Percentiles rank a stretch among this genome's conserved stretches.
phyloP scores from a whole-genome alignment of 2,888 invertebrate genomes.

The Lissocephala sabroskyi region DNA sequence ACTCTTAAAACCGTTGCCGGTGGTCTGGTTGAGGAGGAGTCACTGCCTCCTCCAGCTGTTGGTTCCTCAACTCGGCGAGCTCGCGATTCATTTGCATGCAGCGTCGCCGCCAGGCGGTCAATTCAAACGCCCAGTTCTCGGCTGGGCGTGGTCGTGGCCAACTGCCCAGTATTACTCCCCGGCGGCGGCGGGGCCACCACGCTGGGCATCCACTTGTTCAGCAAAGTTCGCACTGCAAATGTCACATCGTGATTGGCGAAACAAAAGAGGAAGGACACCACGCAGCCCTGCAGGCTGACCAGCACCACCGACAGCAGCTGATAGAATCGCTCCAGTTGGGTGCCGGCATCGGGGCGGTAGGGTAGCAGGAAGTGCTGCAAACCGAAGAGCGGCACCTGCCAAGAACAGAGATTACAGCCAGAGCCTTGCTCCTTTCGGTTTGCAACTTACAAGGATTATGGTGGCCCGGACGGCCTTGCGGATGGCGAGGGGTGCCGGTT shows the following conservation, averaged over 20 bases:
- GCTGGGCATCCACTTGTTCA: constrained; percentile 71
- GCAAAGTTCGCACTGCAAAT: constrained; percentile 73
- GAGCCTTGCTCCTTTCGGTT: no score
- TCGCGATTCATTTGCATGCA: constrained; percentile 12
- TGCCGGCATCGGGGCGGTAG: constrained; percentile 76
- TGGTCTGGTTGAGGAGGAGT: no score
- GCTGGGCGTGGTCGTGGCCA: constrained; percentile 72
- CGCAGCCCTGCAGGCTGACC: constrained; percentile 82
- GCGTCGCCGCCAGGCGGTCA: not conserved
- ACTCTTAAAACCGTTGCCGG: no score
- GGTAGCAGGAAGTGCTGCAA: constrained; percentile 82
- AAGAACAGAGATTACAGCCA: no score
- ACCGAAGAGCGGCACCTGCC: constrained; percentile 81
- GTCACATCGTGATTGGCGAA: constrained; percentile 85
- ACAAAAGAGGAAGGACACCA: constrained; percentile 81
- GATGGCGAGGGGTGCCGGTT: constrained; percentile 76
- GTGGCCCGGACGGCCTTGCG: constrained; percentile 81
- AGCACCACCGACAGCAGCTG: constrained; percentile 79
- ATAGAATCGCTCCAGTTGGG: constrained; percentile 76
- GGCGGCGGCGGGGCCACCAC: constrained; percentile 66
- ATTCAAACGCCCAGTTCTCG: constrained; percentile 70
- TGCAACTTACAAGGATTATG: constrained; percentile 76
- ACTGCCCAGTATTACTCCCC: constrained; percentile 69
- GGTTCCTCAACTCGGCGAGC: constrained; percentile 12
- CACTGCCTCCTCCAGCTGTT: no score